Evolutionary conservation across 2,888 invertebrate genomes (phyloP), one percentile per base, ranked within the genome.

Genomic region (Stenichneumon culpator): DNA sequence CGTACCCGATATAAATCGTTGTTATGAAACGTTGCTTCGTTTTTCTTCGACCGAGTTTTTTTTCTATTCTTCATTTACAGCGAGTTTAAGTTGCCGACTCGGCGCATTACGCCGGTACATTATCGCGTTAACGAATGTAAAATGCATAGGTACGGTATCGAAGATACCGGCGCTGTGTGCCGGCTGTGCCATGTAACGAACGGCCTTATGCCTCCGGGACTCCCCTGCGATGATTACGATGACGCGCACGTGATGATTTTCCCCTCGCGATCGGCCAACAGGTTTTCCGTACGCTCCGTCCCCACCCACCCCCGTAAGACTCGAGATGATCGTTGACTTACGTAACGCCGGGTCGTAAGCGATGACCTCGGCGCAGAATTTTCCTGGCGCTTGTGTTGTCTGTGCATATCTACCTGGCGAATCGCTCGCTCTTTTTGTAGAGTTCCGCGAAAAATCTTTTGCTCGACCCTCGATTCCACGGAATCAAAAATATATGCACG

Each of bases 241-340:
- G 83, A 86, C 82, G 86, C 67, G 54, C 68, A 86, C 84, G 89
- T 84, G 86, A 86, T 84, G 88, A 87, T 88, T 90, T 88, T 86
- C 50, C 84, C 85, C 79, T 79, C 82, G 74, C 84, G 82, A 86
- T 86, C 86, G 83, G 78, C 87, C 89, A 89, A 89, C 90, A 89
- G 89, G 90, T 90, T 90, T 89, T 87, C 87, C 87, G 63, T 74
- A 63, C 65, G 54, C 65, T 75, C 28, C 14, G 19, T 4, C 57
- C 57, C 60, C 32, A 4, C 60, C n/a, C 60, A 6, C 60, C 28
- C 60, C 19, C 60, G 25, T 16, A 11, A 5, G 6, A 32, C 28
- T 65, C 69, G 73, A 52, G 79, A 84, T 75, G 81, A 82, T 82
- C 73, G 79, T 82, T 80, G 80, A 86, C 86, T 90, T 90, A 88